Evolutionary conservation across 2,888 invertebrate genomes (phyloP), one percentile per base, ranked within the genome.

Genomic region (Dastarcus helophoroides): DNA sequence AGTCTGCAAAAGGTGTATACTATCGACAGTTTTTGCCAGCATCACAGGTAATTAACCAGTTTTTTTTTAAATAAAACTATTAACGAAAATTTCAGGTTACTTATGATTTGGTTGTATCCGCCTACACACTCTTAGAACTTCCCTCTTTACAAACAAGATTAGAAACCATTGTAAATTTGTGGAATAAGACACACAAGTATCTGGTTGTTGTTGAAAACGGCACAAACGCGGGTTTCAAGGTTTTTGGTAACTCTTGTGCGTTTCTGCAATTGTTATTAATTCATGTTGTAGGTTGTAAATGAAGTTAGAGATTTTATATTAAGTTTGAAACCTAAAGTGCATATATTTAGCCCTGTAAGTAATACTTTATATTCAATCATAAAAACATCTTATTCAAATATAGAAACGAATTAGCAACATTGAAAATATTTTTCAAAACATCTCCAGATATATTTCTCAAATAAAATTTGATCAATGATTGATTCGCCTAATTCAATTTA

Each of bases 121-220:
- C 89, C 0, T 86, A 77, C 54, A 71, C 84, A 0, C 63, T 93
- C 39, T 69, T 91, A 43, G 93, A 94, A 60, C 57, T 90, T 40
- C 79, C 81, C 0, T 70, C 65, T 35, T 63, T 69, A 38, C 63
- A 73, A 48, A 65, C 67, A 14, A 68, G 93, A 27, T 56, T 84
- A 26, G 73, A 83, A 48, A 69, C 72, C 0, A 58, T 90, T 32
- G 65, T 76, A 28, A 83, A 78, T 48, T 63, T 94, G 5, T 94
- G 93, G 93, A 75, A 74, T 31, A 90, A 85, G 63, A 88, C 90
- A 0, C 69, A 76, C 41, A 71, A 79, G 7, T 89, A 81, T 54
- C 62, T 94, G 50, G 69, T 94, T 8, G 65, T 94, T 3, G 72
- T 89, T 0, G 93, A 94, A 60, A 73, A 79, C 41, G 93, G 93